Base-by-base conservation (phyloP, 1,140 invertebrate species). In the Scaptomyza hsui region DNA sequence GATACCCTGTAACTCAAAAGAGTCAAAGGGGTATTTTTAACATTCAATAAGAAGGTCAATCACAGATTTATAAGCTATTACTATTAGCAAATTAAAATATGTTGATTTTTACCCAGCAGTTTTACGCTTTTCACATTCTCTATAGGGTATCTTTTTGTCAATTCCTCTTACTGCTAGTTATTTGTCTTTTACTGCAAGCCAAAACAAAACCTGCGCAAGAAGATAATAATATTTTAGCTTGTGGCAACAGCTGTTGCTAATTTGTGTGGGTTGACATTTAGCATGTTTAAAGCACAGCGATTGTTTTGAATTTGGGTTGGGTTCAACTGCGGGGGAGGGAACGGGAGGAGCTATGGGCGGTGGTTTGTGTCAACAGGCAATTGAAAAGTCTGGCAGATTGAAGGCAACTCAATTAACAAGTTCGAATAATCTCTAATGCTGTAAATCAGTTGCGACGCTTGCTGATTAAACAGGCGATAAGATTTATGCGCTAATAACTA, bases 261-360 rank as follows among this genome's bases (percentile, higher is more conserved):
- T 72, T 72, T 67, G 62, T 59, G 47, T 68, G 52, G 63, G 63
- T 35, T 16, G 64, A n/a, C 32, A 53, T 72, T 72, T 72, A 47
- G 63, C 63, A 68, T 47, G 49, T 60, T 12, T 41, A 53, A 72
- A 47, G 21, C 32, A 21, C n/a, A 39, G 19, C 32, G 39, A 53
- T 72, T 65, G 53, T 59, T 41, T 53, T 41, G 37, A 29, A 29
- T 52, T 57, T 56, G 60, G 60, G 59, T 24, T 53, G 48, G 65
- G 49, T 49, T 48, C 2, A 26, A 39, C 9, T 52, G 53, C 7
- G 24, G 6, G 18, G 4, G 9, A 16, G 49, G 13, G 21, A 15
- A 12, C 21, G n/a, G 26, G 12, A 1, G 9, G 3, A 16, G 7
- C 26, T 9, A 29, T 29, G 26, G 26, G 7, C 32, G 12, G 32